phyloP scores from a whole-genome alignment of 2,888 invertebrate species.

The Hypomecis atomaria region DNA sequence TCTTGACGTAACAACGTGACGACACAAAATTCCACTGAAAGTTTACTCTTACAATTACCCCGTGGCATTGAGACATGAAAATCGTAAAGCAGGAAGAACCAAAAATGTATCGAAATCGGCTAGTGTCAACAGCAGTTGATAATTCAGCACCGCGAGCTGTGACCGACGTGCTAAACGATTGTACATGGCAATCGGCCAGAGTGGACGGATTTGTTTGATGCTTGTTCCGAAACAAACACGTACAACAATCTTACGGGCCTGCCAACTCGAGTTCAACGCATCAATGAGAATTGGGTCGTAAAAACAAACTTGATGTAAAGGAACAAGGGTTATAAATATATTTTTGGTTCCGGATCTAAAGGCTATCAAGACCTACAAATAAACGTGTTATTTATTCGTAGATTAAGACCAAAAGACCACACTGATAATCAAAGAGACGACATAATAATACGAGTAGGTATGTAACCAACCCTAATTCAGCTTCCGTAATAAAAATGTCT shows the following conservation, averaged over 20 bases:
- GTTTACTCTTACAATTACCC: slow-evolving; percentile 31
- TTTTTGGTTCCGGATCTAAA: no score
- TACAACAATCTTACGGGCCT: not conserved
- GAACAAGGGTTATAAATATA: no score
- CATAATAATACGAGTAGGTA: no score
- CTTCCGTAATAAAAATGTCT: no score
- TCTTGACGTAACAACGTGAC: slow-evolving; percentile 28
- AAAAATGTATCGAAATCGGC: slow-evolving; percentile 43
- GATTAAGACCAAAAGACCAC: no score
- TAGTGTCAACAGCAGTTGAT: slow-evolving; percentile 46
- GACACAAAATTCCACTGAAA: slow-evolving; percentile 34
- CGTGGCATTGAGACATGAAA: slow-evolving; percentile 67
- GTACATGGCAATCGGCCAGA: slow-evolving; percentile 45
- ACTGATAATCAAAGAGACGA: no score
- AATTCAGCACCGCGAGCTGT: slow-evolving; percentile 36
- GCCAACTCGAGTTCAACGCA: slow-evolving; percentile 20
- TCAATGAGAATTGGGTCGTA: slow-evolving; percentile 16
- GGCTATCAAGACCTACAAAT: no score
- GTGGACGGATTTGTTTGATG: slow-evolving; percentile 31
- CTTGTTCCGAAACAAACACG: slow-evolving; percentile 12
- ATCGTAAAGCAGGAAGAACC: slow-evolving; percentile 53
- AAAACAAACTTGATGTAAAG: not conserved
- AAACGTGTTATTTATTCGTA: no score
- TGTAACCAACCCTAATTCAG: no score
- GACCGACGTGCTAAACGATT: slow-evolving; percentile 52